phyloP scores from a whole-genome alignment of 2,888 invertebrate genomes.

The Sclerodermus sp. region DNA sequence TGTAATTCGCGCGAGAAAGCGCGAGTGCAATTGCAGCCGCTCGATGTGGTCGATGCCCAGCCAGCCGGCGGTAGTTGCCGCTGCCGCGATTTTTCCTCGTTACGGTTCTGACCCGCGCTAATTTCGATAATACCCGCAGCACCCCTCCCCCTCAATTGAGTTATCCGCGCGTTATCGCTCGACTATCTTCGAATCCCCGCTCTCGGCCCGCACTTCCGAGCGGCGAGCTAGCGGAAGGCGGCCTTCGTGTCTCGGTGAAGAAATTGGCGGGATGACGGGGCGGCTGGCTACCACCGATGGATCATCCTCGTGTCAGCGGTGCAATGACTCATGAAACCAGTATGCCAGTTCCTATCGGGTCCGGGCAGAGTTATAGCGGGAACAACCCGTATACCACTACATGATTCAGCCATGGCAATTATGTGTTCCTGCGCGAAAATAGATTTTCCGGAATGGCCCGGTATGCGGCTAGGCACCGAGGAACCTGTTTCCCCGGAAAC shows the following conservation, averaged over 20 bases:
- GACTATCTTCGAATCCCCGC: constrained; percentile 1
- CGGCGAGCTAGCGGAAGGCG: no score
- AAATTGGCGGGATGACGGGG: no score
- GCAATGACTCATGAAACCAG: constrained; percentile 33
- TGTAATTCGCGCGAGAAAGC: no score
- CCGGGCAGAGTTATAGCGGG: not conserved
- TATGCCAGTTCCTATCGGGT: not conserved
- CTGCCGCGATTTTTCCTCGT: constrained; percentile 3
- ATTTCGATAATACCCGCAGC: constrained; percentile 1
- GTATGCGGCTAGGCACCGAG: constrained; percentile 4
- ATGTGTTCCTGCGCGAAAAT: constrained; percentile 16
- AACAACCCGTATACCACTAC: not conserved
- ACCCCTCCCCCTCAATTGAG: not conserved
- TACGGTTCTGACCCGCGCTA: constrained; percentile 18
- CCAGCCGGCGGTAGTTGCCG: no score
- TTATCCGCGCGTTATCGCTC: constrained; percentile 2
- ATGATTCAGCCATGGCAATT: constrained; percentile 34
- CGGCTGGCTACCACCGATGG: no score
- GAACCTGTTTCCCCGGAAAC: constrained; percentile 31
- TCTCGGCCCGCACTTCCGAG: not conserved
- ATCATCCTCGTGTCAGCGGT: constrained; percentile 19
- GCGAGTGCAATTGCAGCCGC: no score
- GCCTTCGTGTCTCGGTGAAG: no score
- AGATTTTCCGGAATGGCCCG: constrained; percentile 19
- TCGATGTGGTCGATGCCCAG: no score